Conservation (phyloP, 2,113 vertebrate species). For the Pelodiscus sinensis region DNA sequence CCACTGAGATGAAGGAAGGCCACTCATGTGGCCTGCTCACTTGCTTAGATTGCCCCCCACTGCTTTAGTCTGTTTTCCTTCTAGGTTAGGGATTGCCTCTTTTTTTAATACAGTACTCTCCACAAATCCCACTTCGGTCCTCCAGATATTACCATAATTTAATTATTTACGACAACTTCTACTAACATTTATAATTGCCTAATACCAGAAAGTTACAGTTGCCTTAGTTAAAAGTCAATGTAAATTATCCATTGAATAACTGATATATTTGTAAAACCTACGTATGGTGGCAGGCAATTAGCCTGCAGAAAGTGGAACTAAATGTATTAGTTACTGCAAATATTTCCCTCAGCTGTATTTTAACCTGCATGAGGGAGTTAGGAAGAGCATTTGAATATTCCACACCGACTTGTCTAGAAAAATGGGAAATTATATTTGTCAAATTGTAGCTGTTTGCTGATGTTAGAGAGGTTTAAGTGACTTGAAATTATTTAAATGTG, state of each 20-base stretch:
- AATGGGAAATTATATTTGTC: background rate
- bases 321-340: background rate
- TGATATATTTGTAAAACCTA: background rate
- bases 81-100: background rate
- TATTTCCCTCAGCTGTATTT: background rate
- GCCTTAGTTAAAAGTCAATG: background rate
- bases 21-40: too few relatives aligned
- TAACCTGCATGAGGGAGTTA: background rate
- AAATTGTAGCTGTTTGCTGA: background rate
- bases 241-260: background rate
- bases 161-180: background rate
- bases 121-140: background rate
- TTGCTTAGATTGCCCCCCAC: too few relatives aligned
- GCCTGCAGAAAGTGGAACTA: background rate
- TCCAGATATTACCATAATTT: background rate
- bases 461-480: background rate
- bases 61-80: background rate
- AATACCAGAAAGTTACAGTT: background rate
- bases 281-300: background rate
- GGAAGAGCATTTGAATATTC: background rate
- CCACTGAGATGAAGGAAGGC: too few relatives aligned
- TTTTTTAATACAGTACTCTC: background rate
- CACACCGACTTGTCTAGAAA: background rate
- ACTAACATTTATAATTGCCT: background rate
- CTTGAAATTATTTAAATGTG: background rate